Conservation (phyloP, 2,113 vertebrate genomes). For the Naja naja region DNA sequence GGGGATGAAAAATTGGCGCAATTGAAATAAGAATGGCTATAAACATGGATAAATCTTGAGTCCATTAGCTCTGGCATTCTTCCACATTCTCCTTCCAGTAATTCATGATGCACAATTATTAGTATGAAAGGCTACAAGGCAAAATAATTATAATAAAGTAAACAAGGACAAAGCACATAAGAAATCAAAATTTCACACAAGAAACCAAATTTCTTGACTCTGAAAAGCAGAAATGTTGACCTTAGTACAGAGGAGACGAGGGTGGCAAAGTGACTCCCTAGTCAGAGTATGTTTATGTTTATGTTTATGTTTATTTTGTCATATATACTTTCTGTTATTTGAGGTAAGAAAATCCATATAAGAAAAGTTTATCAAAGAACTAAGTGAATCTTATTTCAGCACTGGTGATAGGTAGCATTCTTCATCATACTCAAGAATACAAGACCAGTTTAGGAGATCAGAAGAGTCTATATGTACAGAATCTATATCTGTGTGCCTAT, state of each 20-base stretch:
- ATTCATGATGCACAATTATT: conserved; percentile 32
- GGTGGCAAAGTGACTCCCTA: neutral
- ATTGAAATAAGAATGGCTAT: neutral
- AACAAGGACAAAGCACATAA: neutral
- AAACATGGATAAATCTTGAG: conserved; percentile 18
- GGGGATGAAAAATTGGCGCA: conserved; percentile 8
- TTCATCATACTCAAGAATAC: neutral
- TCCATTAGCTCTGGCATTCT: conserved; percentile 16
- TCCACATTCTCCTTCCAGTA: conserved; percentile 35
- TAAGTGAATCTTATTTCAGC: neutral
- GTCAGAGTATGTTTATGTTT: neutral
- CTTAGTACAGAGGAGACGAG: neutral
- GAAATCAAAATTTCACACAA: neutral
- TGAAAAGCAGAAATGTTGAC: neutral
- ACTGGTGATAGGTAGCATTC: neutral
- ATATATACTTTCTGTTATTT: neutral
- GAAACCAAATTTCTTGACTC: neutral
- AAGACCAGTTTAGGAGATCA: neutral
- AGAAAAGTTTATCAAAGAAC: neutral
- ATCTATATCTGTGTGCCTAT: neutral
- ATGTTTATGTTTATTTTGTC: neutral
- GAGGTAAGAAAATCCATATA: neutral
- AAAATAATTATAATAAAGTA: neutral
- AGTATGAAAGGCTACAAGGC: neutral
- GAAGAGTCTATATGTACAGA: neutral